Base-by-base conservation (phyloP, 53 echinoderm and acorn worm genomes). In the Pentamera pediparva region DNA sequence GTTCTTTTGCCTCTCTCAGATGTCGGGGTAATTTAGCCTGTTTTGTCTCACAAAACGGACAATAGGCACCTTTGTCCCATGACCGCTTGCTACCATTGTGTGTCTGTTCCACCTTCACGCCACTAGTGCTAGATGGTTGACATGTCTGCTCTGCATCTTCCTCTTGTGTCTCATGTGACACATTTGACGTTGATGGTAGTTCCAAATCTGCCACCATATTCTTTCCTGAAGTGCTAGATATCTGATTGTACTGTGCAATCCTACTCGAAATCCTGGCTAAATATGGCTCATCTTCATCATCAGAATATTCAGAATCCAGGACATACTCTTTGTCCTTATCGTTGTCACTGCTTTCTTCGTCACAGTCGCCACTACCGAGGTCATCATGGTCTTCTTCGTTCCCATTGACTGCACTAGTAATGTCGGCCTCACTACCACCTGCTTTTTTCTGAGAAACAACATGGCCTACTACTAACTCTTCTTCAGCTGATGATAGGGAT, bases 31-130 rank as follows among this genome's bases (percentile, higher is more conserved):
- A 54, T 55, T 86, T 86, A 37, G 61, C 79, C 48, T 59, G 59
- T 17, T 35, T 62, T 45, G 57, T 77, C 27, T 61, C 32, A 48
- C 87, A 87, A 61, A 78, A 83, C 32, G 78, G 82, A 47, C 87
- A 87, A 63, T 77, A 78, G 17, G 72, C 18, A 54, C 61, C 52
- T 47, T 83, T 87, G 62, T 87, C 87, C 70, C 78, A 87, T 51
- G 60, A 71, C 26, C 82, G 56, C 76, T 87, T 87, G 29, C 74
- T 78, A 29, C n/a, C 50, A 62, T 87, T 87, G 21, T 73, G 39
- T 59, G 87, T 85, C 53, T 64, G 79, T 75, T 79, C 34, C 50
- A 85, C 85, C 40, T 20, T 54, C 29, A 85, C 80, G 36, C 40
- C 24, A 55, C 56, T 56, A 27, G 37, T 38, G 20, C 29, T 4